These are phyloP conservation scores for Eonycteris spelaea DNA, from an alignment of 2,113 vertebrate species.

Conservation along the genomic window DNA sequence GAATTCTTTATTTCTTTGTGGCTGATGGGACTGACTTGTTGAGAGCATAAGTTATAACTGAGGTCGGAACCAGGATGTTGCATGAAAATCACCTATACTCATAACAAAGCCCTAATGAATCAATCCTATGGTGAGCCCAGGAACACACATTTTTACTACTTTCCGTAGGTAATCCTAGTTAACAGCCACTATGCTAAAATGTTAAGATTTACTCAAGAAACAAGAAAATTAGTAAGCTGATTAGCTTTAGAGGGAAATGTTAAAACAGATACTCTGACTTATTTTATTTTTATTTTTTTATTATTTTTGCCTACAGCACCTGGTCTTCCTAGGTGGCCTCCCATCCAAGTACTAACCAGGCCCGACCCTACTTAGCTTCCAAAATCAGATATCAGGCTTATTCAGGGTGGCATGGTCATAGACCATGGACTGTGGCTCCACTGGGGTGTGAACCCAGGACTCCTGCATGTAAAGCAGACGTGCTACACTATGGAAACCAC, in stretches of 20 bases:
- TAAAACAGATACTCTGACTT: neutral
- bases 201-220: neutral
- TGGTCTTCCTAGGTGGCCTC: too few relatives aligned
- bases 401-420: too few relatives aligned
- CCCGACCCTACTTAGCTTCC: too few relatives aligned
- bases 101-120: neutral
- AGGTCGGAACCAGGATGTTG: neutral
- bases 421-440: too few relatives aligned
- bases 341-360: too few relatives aligned
- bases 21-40: neutral
- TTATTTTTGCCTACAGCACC: too few relatives aligned
- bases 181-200: neutral
- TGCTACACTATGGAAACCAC: too few relatives aligned
- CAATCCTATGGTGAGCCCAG: neutral
- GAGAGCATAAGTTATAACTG: neutral
- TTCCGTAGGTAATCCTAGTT: neutral
- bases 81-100: neutral
- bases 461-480: too few relatives aligned
- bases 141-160: neutral
- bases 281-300: too few relatives aligned
- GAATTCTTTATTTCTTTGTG: neutral
- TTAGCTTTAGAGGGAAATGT: neutral
- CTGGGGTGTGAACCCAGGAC: too few relatives aligned
- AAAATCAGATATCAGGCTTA: too few relatives aligned
- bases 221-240: neutral